Evolutionary conservation across 2,113 vertebrate genomes (phyloP), one percentile per base, ranked within the genome.

Genomic region (Vireo altiloquus): DNA sequence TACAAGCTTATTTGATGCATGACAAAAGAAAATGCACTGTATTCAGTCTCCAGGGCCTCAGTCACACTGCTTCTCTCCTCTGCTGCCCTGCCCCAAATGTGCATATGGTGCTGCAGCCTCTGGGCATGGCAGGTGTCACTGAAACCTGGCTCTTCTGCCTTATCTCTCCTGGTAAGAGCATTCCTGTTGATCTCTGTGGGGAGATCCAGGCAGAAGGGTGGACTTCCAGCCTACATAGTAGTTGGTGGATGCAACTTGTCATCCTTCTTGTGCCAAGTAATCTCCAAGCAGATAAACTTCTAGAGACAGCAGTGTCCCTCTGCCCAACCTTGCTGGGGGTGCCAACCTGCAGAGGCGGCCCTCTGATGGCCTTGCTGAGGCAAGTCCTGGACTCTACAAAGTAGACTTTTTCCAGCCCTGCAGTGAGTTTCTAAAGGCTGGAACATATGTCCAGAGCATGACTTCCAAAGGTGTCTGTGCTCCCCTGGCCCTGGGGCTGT

Each of bases 11-110:
- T 94, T 94, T 85, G 83, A 72, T 16, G 27, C 88, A 89, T 81
- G 65, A 87, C 87, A 92, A 89, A 95, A 84, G 95, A 94, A 90
- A 91, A 50, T 91, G 74, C 82, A 42, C 75, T 87, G 68, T 87
- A 35, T 94, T 96, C 61, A 75, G 75, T 81, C 86, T 94, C 85
- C 76, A 77, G 70, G 70, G 77, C 83, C 82, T 92, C 2, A 5
- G 25, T 95, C 60, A 74, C 0, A 4, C 47, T 86, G 91, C 61
- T 65, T 61, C 31, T 63, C 40, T 78, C 40, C 44, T 74, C 63
- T 3, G 21, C 65, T 17, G 11, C 49, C 39, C 50, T 86, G 56
- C 23, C 76, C 79, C 52, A 66, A 40, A 78, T n/a, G 47, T 61
- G 22, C 33, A 1, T 13, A 2, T 6, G 11, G 64, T 37, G 53